A percentile compares a stretch with the other conserved stretches of the same genome.
Conservation (phyloP, 2,888 invertebrate genomes). For the Branchipolynoe longqiensis region DNA sequence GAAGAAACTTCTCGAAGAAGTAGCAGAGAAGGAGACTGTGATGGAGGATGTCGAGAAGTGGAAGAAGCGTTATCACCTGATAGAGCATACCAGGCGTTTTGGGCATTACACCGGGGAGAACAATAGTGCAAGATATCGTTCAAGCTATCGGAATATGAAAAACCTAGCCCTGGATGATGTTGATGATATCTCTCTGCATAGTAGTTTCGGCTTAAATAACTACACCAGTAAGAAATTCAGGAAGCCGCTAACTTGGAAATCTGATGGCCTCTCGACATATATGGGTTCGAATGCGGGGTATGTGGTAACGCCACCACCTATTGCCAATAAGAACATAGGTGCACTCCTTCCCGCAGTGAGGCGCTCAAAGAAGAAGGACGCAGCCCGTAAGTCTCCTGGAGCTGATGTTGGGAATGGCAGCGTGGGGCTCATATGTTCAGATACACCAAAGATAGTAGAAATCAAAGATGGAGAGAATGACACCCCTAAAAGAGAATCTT, state of each 20-base stretch:
- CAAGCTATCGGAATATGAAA: not conserved
- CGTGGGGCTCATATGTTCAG: too few relatives aligned
- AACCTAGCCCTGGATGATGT: not conserved
- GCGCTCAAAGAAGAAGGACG: not conserved
- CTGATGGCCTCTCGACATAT: too few relatives aligned
- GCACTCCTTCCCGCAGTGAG: not conserved
- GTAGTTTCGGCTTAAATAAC: not conserved
- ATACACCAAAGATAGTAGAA: too few relatives aligned
- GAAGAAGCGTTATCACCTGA: not conserved
- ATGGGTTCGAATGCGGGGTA: too few relatives aligned
- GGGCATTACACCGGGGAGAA: conserved; percentile 13
- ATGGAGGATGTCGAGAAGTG: conserved; percentile 14
- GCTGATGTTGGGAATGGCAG: too few relatives aligned
- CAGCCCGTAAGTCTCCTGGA: too few relatives aligned
- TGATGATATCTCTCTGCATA: not conserved
- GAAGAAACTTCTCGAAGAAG: not conserved
- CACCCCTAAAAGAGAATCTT: too few relatives aligned
- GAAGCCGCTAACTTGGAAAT: not conserved
- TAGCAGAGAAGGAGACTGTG: not conserved
- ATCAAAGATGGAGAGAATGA: too few relatives aligned
- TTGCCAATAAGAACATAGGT: not conserved
- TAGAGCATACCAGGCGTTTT: conserved; percentile 9
- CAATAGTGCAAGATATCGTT: not conserved
- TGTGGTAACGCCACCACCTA: not conserved
- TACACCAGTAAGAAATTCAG: not conserved